Conservation (phyloP, 35 echinoderm and acorn worm species). For the Anneissia japonica region DNA sequence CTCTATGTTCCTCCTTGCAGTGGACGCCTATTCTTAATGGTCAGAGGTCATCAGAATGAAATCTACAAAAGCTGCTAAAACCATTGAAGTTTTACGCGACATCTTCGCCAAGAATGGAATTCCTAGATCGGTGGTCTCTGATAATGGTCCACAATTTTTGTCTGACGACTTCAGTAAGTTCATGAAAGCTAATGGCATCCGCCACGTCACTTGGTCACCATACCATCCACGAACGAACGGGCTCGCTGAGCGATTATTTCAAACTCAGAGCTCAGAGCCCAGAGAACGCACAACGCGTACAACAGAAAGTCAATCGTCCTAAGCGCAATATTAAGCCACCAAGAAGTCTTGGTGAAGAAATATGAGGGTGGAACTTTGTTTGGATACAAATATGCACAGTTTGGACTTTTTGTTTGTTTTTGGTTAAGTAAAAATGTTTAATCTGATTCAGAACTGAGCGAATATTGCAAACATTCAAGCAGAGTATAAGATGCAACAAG, state of each 20-base stretch:
- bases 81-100: constrained; percentile 39
- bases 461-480: too few species aligned
- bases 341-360: too few species aligned
- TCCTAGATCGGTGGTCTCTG: constrained; percentile 42
- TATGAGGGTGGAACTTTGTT: too few species aligned
- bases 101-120: constrained; percentile 57
- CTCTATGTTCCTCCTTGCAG: constrained; percentile 53
- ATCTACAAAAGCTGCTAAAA: constrained; percentile 24
- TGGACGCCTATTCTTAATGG: constrained; percentile 69
- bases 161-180: constrained; percentile 49
- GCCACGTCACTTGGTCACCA: constrained; percentile 28
- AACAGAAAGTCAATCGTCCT: too few species aligned
- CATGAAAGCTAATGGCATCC: constrained; percentile 40
- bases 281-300: too few species aligned
- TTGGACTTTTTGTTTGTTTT: too few species aligned
- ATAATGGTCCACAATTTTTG: constrained; percentile 54
- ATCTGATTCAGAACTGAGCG: too few species aligned
- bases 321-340: too few species aligned
- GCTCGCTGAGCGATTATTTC: not conserved
- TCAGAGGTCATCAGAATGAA: constrained; percentile 43
- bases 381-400: too few species aligned
- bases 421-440: too few species aligned
- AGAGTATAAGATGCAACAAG: too few species aligned
- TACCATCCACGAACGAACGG: constrained; percentile 52
- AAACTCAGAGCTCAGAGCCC: too few species aligned